Evolutionary conservation across 2,797 vertebrate genomes (phyloP).

Genomic region (Hybognathus amarus): DNA sequence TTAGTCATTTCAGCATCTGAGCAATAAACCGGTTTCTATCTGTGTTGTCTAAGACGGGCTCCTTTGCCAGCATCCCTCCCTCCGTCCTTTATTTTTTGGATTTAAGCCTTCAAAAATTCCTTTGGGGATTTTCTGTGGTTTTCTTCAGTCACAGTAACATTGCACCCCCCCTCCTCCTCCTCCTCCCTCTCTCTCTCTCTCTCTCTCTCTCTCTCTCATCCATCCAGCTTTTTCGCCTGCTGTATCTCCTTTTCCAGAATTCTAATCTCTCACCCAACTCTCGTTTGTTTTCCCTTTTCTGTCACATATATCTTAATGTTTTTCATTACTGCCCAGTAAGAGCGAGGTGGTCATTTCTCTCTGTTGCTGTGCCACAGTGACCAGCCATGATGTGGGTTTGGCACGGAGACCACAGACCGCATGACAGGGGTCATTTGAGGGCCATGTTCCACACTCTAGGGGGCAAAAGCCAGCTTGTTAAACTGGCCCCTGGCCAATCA

Average conservation of each 20-base stretch:
- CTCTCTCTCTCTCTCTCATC: conserved; percentile 10
- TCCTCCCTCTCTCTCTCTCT: conserved; percentile 22
- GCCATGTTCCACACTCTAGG: conserved; percentile 49
- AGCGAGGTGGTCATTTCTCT: conserved; percentile 22
- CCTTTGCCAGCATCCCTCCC: background rate
- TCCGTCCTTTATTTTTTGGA: conserved; percentile 65
- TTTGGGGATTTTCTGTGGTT: conserved; percentile 71
- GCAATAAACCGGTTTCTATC: conserved; percentile 15
- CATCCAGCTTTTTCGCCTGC: conserved; percentile 18
- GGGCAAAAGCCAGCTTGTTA: conserved; percentile 52
- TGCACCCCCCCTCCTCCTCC: conserved; percentile 59
- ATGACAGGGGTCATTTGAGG: conserved; percentile 51
- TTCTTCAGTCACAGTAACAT: conserved; percentile 72
- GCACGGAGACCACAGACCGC: conserved; percentile 44
- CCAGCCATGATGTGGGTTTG: conserved; percentile 29
- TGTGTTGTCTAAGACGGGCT: conserved; percentile 13
- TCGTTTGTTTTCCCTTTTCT: conserved; percentile 15
- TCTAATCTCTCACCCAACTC: conserved; percentile 21
- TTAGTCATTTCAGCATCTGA: conserved; percentile 7
- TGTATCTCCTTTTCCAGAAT: conserved; percentile 12
- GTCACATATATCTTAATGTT: conserved; percentile 29
- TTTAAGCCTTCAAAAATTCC: conserved; percentile 78
- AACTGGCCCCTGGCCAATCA: conserved; percentile 44
- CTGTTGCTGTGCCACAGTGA: conserved; percentile 33
- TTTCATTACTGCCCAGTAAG: conserved; percentile 33